Percentiles rank a stretch among this genome's conserved stretches.
phyloP scores from a whole-genome alignment of 2,888 invertebrate species.

The Cartodere bifasciata region DNA sequence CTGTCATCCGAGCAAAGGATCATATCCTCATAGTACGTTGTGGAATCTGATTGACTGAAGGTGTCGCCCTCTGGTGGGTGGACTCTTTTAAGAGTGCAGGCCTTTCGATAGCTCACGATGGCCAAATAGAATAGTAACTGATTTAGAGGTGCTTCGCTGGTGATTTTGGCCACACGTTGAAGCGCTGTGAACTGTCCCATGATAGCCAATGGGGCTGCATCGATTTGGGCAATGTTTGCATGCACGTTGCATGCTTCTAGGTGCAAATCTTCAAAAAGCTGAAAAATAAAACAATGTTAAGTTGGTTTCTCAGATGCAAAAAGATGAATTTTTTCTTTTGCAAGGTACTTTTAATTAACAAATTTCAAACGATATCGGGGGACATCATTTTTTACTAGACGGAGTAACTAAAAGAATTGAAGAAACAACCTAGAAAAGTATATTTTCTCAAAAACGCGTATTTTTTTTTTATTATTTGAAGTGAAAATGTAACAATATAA shows the following conservation, averaged over 20 bases:
- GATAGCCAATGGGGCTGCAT: constrained; percentile 51
- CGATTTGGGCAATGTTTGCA: constrained; percentile 27
- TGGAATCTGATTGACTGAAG: constrained; percentile 78
- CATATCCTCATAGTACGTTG: constrained; percentile 93
- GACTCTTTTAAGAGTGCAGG: constrained; percentile 69
- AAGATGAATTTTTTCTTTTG: too few relatives aligned
- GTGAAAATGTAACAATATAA: too few relatives aligned
- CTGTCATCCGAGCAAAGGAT: constrained; percentile 84
- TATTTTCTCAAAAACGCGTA: too few relatives aligned
- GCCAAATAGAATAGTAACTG: constrained; percentile 80
- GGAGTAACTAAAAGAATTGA: too few relatives aligned
- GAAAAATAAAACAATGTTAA: too few relatives aligned
- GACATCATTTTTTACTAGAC: too few relatives aligned
- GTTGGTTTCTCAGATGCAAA: too few relatives aligned
- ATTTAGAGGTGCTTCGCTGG: constrained; percentile 59
- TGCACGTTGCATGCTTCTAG: constrained; percentile 48
- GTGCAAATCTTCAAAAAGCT: constrained; percentile 63
- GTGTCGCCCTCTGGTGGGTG: constrained; percentile 79
- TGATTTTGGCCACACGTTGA: constrained; percentile 56
- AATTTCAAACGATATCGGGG: too few relatives aligned
- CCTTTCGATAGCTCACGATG: constrained; percentile 83
- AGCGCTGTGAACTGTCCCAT: constrained; percentile 53
- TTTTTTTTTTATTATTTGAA: too few relatives aligned
- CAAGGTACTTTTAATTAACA: too few relatives aligned
- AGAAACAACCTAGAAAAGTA: too few relatives aligned